Conservation (phyloP, 2,797 vertebrate species). For the Eleutherodactylus coqui region DNA sequence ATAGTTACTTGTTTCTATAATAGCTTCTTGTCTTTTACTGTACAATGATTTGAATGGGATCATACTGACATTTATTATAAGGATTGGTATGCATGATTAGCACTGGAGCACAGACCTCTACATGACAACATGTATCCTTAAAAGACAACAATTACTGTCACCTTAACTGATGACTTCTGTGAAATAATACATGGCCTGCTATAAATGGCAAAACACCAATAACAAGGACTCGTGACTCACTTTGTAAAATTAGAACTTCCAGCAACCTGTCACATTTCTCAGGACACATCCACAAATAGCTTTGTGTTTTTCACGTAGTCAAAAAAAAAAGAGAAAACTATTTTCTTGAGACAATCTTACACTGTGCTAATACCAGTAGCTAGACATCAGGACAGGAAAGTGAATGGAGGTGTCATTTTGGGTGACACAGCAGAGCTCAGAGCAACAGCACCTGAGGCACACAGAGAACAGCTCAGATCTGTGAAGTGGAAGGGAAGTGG, state of each 20-base stretch:
- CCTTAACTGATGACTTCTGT: not conserved
- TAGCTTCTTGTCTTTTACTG: not conserved
- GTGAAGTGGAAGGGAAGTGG: no score
- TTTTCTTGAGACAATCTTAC: no score
- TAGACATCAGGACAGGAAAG: no score
- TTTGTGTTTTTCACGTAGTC: not conserved
- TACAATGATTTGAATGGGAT: not conserved
- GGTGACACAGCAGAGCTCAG: no score
- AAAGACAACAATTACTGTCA: constrained; percentile 36
- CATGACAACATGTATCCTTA: constrained; percentile 40
- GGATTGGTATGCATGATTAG: not conserved
- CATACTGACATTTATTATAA: constrained; percentile 19
- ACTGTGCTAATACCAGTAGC: no score
- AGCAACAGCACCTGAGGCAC: no score
- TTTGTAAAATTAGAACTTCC: constrained; percentile 51
- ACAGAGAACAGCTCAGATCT: no score
- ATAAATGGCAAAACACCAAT: constrained; percentile 38
- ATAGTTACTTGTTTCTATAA: not conserved
- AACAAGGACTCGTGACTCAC: constrained; percentile 43
- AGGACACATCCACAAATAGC: constrained; percentile 52
- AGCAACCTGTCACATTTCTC: constrained; percentile 41
- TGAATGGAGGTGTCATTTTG: no score
- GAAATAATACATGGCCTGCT: constrained; percentile 34
- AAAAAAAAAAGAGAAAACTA: not conserved
- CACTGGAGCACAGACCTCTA: not conserved